Evolutionary conservation across 2,888 invertebrate genomes (phyloP).

Genomic region (Zonitis immaculata): DNA sequence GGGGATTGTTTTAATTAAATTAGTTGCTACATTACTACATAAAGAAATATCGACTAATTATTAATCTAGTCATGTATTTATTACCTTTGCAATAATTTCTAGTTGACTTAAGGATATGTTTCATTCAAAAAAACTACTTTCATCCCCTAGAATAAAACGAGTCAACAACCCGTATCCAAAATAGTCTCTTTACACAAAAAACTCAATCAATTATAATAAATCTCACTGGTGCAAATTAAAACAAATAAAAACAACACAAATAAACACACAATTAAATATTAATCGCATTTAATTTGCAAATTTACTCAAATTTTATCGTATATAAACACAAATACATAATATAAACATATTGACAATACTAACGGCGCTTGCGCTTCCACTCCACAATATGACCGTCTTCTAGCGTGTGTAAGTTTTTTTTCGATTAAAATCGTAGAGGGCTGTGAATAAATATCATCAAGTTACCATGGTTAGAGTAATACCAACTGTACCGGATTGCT

Average conservation of each 20-base stretch:
- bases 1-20: background rate
- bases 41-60: too few species aligned
- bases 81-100: background rate
- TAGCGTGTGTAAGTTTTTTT: too few species aligned
- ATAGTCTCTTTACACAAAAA: too few species aligned
- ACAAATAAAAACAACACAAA: conserved; percentile 5
- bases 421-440: background rate
- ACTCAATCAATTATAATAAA: too few species aligned
- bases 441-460: background rate
- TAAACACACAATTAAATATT: conserved; percentile 6
- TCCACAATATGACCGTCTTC: background rate
- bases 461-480: too few species aligned
- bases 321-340: conserved; percentile 25
- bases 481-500: too few species aligned
- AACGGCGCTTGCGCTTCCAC: conserved; percentile 30
- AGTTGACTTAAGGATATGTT: background rate
- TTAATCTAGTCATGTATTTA: too few species aligned
- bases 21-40: background rate
- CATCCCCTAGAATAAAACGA: background rate
- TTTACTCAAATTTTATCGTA: conserved; percentile 16
- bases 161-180: background rate
- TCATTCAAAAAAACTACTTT: background rate
- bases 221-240: background rate
- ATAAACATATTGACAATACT: conserved; percentile 33
- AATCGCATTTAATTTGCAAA: conserved; percentile 10